Evolutionary conservation across 2,888 invertebrate genomes (phyloP), one percentile per base, ranked within the genome.

Genomic region (Dusona sp.): DNA sequence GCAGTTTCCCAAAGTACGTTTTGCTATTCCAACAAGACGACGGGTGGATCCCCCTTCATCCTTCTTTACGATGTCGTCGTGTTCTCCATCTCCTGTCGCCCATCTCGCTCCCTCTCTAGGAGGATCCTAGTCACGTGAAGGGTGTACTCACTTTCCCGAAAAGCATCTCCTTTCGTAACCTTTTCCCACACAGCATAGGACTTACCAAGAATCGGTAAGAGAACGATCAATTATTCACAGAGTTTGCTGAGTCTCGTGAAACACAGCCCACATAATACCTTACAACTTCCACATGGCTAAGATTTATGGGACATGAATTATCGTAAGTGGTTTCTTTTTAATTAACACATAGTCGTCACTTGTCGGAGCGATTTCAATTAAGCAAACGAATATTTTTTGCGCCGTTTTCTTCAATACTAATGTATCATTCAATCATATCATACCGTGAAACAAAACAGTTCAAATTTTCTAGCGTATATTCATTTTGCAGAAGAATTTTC

Each of bases 1-100:
- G 36, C 70, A 74, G 81, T 74, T 75, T 70, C 61, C 70, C 48
- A 82, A 82, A 82, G 82, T 75, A 82, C 75, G 36, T 77, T 79
- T 79, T 84, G 73, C 45, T 68, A 73, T 83, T 84, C 74, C 68
- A 68, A 79, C 84, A 51, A 70, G 75, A 75, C 38, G 68, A 29
- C 38, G 74, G 68, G 42, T 61, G 42, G 51, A 61, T 38, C 45
- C 42, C 74, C 68, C 51, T 80, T 65, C 81, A 82, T 82, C 64
- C 64, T 70, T 42, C 51, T 80, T 70, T 70, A 75, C 79, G 68
- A 79, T n/a, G 61, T 45, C 57, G 48, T 75, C 64, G 70, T 61
- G 65, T 61, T n/a, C 38, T 48, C 72, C 48, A 9, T 22, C 36
- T 33, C 22, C 16, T 29, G 33, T 33, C 61, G 22, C 57, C 19